phyloP scores from a whole-genome alignment of 2,797 vertebrate genomes.

The Hoplostethus atlanticus region DNA sequence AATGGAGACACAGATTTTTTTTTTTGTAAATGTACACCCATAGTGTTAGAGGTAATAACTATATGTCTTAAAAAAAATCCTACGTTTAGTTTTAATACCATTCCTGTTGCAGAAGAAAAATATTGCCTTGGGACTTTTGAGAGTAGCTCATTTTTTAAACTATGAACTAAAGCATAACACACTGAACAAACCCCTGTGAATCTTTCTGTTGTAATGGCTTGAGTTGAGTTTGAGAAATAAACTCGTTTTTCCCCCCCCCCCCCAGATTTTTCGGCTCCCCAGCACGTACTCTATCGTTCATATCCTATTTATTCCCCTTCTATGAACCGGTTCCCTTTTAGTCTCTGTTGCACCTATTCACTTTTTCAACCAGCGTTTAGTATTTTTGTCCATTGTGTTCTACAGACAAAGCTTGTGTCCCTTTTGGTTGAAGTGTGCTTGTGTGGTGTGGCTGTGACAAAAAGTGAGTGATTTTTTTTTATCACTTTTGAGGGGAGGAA shows the following conservation, averaged over 20 bases:
- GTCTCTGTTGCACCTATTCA: background rate
- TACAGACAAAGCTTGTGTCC: background rate
- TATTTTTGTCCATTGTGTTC: background rate
- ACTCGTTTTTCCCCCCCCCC: background rate
- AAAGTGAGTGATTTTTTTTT: no score
- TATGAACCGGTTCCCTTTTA: background rate
- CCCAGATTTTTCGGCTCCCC: no score
- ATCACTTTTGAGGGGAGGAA: constrained; percentile 11
- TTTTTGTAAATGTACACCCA: constrained; percentile 20
- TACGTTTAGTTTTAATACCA: background rate
- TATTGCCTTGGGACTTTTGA: constrained; percentile 12
- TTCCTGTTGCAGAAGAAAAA: background rate
- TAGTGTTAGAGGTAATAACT: constrained; percentile 8
- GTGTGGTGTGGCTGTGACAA: constrained; percentile 21
- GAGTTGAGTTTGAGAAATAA: constrained; percentile 24
- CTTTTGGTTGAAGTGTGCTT: constrained; percentile 1
- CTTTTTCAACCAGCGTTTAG: background rate
- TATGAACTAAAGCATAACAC: constrained; percentile 6
- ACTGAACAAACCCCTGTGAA: background rate
- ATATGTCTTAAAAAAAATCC: constrained; percentile 21
- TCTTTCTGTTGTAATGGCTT: constrained; percentile 20
- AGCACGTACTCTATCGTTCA: background rate
- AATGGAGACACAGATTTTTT: constrained; percentile 17
- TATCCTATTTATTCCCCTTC: constrained; percentile 8
- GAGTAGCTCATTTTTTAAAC: constrained; percentile 20